These are phyloP conservation scores for Blomia tropicalis DNA, from an alignment of 2,888 invertebrate species.

Conservation along the genomic window DNA sequence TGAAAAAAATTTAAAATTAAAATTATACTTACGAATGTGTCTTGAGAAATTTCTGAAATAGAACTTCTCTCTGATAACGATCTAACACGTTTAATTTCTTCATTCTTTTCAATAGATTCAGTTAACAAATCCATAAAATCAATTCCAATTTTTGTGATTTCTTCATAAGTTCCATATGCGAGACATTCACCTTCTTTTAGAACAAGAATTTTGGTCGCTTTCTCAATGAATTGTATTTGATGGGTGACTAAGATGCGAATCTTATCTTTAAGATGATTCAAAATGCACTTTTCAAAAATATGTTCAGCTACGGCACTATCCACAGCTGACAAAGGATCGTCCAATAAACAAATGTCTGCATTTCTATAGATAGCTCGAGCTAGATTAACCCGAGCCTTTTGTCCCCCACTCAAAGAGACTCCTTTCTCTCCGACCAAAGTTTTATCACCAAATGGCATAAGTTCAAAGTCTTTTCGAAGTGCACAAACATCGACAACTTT, in stretches of 20 bases:
- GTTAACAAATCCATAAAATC: constrained; percentile 26
- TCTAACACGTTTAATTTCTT: background rate
- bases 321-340: constrained; percentile 30
- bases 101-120: background rate
- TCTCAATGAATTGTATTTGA: constrained; percentile 40
- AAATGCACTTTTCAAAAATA: constrained; percentile 33
- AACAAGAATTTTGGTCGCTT: constrained; percentile 37
- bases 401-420: constrained; percentile 79
- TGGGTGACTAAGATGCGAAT: constrained; percentile 41
- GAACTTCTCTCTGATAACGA: constrained; percentile 22
- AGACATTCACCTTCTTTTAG: constrained; percentile 33
- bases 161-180: constrained; percentile 28
- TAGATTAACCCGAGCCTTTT: constrained; percentile 55
- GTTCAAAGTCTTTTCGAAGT: constrained; percentile 33
- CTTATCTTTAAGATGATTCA: constrained; percentile 35
- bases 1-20: no score
- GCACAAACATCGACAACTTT: constrained; percentile 36
- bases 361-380: constrained; percentile 33
- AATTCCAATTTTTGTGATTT: constrained; percentile 27
- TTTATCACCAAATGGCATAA: constrained; percentile 50
- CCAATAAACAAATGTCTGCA: constrained; percentile 29
- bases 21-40: no score
- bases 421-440: constrained; percentile 75
- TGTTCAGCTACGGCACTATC: constrained; percentile 29
- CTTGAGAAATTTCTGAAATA: background rate